Percentiles rank a stretch among this genome's conserved stretches.
Conservation (phyloP, 2,888 invertebrate genomes). For the Crematogaster levior region DNA sequence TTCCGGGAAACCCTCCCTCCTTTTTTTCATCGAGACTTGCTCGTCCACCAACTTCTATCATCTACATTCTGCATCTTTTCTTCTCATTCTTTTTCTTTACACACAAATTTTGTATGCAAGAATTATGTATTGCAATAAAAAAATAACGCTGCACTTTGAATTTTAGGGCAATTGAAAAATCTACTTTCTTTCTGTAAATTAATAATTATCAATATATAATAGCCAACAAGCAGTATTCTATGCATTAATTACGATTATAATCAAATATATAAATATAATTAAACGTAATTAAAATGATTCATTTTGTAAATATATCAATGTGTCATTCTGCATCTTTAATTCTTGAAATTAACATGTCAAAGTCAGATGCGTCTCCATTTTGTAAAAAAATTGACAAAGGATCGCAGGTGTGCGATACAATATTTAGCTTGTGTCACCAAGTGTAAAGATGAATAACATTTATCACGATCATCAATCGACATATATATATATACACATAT, state of each 20-base stretch:
- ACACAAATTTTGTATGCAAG: neutral
- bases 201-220: slow-evolving; percentile 8
- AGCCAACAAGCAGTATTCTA: too few species aligned
- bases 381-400: neutral
- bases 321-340: neutral
- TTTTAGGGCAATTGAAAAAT: neutral
- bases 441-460: neutral
- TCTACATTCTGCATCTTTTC: neutral
- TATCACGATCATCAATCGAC: slow-evolving; percentile 8
- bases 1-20: slow-evolving; percentile 37
- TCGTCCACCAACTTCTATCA: neutral
- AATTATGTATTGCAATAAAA: neutral
- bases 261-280: neutral
- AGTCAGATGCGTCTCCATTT: neutral
- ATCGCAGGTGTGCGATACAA: neutral
- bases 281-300: neutral
- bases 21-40: slow-evolving; percentile 15
- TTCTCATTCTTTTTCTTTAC: neutral
- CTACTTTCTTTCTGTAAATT: neutral
- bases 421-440: neutral
- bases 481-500: neutral
- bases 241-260: neutral
- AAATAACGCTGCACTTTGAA: neutral
- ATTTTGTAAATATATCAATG: neutral
- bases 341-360: neutral